These are phyloP conservation scores for Popillia japonica DNA, from an alignment of 1,140 invertebrate genomes.

Conservation along the genomic window DNA sequence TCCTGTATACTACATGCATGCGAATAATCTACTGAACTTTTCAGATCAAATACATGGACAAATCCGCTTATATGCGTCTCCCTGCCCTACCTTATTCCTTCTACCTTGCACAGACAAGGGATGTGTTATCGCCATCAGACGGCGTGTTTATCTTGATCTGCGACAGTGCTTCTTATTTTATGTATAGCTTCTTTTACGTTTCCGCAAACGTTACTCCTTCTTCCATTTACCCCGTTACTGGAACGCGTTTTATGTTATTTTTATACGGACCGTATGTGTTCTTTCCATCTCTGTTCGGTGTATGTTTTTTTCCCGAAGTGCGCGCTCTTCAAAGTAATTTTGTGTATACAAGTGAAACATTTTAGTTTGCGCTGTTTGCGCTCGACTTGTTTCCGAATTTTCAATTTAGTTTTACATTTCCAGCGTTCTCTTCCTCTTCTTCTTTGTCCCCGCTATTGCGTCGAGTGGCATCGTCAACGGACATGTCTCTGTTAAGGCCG, in stretches of 20 bases:
- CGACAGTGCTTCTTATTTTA: slow-evolving; percentile 14
- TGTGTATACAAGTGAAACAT: slow-evolving; percentile 14
- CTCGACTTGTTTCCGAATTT: slow-evolving; percentile 2
- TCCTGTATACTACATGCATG: not conserved
- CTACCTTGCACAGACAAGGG: not conserved
- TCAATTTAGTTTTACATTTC: slow-evolving; percentile 19
- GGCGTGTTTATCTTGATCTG: slow-evolving; percentile 3
- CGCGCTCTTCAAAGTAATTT: slow-evolving; percentile 9
- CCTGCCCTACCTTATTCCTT: not conserved
- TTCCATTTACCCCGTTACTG: not conserved
- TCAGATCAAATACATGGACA: slow-evolving; percentile 1
- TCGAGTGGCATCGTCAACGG: not conserved
- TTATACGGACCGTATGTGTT: slow-evolving; percentile 18
- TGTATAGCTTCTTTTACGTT: slow-evolving; percentile 15
- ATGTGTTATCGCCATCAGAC: not conserved
- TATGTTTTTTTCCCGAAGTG: not conserved
- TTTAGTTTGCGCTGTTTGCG: slow-evolving; percentile 9
- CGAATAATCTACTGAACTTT: slow-evolving; percentile 11
- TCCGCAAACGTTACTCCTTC: slow-evolving; percentile 14
- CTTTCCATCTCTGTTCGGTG: not conserved
- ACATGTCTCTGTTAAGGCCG: not conserved
- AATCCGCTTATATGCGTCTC: not conserved
- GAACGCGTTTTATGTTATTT: slow-evolving; percentile 2
- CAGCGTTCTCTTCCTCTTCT: not conserved
- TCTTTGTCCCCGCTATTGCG: not conserved